Percentiles rank a stretch among this genome's conserved stretches.
Evolutionary conservation across 2,113 vertebrate species (phyloP).

Genomic region (Toxostoma redivivum): DNA sequence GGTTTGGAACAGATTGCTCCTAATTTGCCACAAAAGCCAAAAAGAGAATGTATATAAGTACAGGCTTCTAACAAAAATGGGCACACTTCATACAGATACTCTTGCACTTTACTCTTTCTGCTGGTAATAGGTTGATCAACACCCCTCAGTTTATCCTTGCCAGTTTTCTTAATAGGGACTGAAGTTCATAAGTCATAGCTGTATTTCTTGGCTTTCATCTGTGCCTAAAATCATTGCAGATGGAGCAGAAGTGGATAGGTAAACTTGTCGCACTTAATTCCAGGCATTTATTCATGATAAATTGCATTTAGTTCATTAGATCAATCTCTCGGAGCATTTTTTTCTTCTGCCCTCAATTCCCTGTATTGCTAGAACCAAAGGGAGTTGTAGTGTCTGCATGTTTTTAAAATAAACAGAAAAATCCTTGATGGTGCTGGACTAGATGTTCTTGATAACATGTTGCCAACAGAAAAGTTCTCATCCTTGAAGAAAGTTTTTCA

Average conservation of each 20-base stretch:
- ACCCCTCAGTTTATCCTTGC: background rate
- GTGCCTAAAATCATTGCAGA: background rate
- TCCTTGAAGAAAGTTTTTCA: slow-evolving; percentile 60
- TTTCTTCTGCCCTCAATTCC: background rate
- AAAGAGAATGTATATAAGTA: background rate
- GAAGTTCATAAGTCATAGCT: background rate
- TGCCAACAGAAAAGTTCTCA: slow-evolving; percentile 64
- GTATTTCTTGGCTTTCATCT: background rate
- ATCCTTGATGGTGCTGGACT: slow-evolving; percentile 49
- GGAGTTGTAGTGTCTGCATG: slow-evolving; percentile 36
- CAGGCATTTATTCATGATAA: background rate
- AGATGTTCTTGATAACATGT: slow-evolving; percentile 62
- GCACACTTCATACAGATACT: background rate
- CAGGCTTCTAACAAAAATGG: background rate
- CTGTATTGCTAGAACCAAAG: slow-evolving; percentile 5
- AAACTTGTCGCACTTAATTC: background rate
- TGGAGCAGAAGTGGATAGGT: background rate
- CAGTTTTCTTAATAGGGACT: background rate
- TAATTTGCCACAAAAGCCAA: background rate
- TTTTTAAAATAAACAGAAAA: slow-evolving; percentile 67
- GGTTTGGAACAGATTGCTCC: background rate
- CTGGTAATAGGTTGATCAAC: background rate
- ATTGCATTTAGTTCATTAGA: background rate
- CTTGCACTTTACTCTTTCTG: background rate
- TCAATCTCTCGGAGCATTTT: background rate